Evolutionary conservation across 2,113 vertebrate genomes (phyloP).

Genomic region (Buteo buteo): DNA sequence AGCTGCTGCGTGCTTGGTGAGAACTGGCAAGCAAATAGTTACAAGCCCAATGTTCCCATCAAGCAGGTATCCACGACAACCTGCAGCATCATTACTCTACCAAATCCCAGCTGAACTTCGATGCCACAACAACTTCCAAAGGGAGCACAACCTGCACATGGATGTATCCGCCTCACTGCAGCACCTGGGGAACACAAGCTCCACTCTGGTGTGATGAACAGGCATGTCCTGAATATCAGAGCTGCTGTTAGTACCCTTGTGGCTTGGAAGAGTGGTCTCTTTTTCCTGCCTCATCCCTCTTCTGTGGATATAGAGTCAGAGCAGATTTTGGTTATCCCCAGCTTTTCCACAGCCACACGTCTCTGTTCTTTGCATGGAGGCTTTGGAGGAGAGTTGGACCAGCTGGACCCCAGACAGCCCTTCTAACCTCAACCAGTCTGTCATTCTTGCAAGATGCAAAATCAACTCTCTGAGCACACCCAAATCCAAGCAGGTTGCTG

Average conservation of each 20-base stretch:
- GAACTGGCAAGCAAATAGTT: not conserved
- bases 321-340: not conserved
- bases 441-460: not conserved
- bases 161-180: not conserved
- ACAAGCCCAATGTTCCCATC: not conserved
- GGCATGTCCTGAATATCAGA: not conserved
- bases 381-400: not conserved
- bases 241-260: not conserved
- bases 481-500: not conserved
- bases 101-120: not conserved
- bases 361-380: not conserved
- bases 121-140: not conserved
- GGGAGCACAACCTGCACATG: not conserved
- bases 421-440: not conserved
- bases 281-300: not conserved
- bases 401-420: not conserved
- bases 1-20: accelerated
- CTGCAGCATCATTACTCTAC: not conserved
- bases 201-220: not conserved
- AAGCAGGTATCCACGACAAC: not conserved
- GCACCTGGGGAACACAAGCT: not conserved
- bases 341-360: not conserved
- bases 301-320: not conserved
- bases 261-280: not conserved
- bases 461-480: not conserved